phyloP scores from a whole-genome alignment of 2,113 vertebrate species.

The Rattus norvegicus region DNA sequence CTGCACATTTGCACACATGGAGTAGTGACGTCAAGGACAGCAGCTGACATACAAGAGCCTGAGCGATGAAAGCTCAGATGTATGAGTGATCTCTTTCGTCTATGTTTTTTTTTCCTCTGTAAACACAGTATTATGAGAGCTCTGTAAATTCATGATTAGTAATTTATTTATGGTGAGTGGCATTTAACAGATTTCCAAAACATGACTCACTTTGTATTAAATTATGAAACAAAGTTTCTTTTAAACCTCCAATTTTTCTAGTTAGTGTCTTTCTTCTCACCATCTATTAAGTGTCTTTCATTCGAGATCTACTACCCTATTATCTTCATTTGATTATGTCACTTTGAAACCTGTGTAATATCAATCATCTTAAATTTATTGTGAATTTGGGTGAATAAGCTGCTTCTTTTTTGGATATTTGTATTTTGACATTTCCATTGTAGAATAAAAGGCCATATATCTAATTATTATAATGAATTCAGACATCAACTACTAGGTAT shows the following conservation, averaged over 20 bases:
- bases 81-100: constrained; percentile 11
- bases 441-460: constrained; percentile 62
- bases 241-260: constrained; percentile 52
- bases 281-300: constrained; percentile 51
- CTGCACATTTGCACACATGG: background rate
- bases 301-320: constrained; percentile 55
- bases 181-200: constrained; percentile 23
- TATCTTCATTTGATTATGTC: constrained; percentile 70
- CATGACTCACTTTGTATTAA: constrained; percentile 57
- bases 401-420: constrained; percentile 70
- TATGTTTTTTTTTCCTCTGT: background rate
- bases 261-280: constrained; percentile 49
- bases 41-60: background rate
- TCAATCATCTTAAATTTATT: constrained; percentile 75
- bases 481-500: constrained; percentile 13
- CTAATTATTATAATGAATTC: constrained; percentile 65
- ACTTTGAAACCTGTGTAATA: constrained; percentile 66
- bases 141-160: constrained; percentile 34
- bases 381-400: constrained; percentile 68
- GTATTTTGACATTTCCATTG: constrained; percentile 72
- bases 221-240: constrained; percentile 64
- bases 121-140: background rate
- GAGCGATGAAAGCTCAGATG: background rate
- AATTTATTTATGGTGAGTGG: background rate
- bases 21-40: background rate